Evolutionary conservation across 2,888 invertebrate species (phyloP).

Genomic region (Priocnemis perturbator): DNA sequence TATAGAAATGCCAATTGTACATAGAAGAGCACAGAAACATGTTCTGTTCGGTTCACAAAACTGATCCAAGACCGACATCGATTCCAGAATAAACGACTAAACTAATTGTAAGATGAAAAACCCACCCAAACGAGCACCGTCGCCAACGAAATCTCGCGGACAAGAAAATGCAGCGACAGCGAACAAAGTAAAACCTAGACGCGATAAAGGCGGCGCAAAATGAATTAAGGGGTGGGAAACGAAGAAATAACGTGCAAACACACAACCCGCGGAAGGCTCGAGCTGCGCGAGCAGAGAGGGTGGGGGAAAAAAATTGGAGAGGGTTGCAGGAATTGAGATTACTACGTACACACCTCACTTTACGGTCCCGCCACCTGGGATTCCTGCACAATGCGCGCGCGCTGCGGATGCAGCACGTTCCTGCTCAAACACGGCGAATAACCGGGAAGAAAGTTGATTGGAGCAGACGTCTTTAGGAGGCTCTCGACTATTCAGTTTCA

Average conservation of each 20-base stretch:
- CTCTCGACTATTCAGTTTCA: conserved; percentile 27
- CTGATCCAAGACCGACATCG: too few relatives aligned
- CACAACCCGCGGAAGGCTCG: background rate
- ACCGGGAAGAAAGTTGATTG: conserved; percentile 40
- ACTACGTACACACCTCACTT: conserved; percentile 6
- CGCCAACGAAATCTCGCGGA: too few relatives aligned
- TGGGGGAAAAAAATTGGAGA: conserved; percentile 3
- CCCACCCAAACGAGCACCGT: too few relatives aligned
- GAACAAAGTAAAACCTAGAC: too few relatives aligned
- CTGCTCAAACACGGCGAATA: conserved; percentile 33
- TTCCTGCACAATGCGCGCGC: conserved; percentile 13
- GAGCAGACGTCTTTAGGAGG: conserved; percentile 42
- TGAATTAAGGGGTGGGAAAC: background rate
- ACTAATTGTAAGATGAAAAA: too few relatives aligned
- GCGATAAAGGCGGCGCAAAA: background rate
- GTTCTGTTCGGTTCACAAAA: too few relatives aligned
- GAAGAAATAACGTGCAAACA: background rate
- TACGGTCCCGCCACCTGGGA: conserved; percentile 24
- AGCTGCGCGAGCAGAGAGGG: background rate
- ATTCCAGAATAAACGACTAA: too few relatives aligned
- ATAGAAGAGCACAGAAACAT: too few relatives aligned
- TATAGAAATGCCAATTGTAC: too few relatives aligned
- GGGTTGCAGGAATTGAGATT: conserved; percentile 8
- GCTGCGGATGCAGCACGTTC: conserved; percentile 29
- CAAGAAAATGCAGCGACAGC: too few relatives aligned